phyloP scores from a whole-genome alignment of 2,113 vertebrate genomes.

The Trogon melanurus region DNA sequence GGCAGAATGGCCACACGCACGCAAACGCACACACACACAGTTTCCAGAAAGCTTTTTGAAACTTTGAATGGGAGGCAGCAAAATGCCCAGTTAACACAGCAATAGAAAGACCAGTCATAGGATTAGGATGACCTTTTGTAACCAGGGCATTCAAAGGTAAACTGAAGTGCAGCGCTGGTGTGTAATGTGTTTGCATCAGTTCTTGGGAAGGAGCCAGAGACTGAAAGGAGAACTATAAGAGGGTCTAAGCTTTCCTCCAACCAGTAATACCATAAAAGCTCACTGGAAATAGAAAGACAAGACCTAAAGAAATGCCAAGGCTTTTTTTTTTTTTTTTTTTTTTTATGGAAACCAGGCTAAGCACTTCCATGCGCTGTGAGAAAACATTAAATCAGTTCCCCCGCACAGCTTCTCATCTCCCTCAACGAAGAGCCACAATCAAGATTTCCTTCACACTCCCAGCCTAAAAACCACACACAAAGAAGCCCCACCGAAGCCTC shows the following conservation, averaged over 20 bases:
- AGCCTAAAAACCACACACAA: neutral
- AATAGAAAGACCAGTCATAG: neutral
- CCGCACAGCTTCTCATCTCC: neutral
- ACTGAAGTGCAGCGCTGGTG: neutral
- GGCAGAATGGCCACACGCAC: neutral
- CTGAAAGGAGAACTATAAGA: conserved; percentile 28
- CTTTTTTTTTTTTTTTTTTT: neutral
- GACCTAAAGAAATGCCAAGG: neutral
- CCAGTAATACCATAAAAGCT: conserved; percentile 25
- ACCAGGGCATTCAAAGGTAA: conserved; percentile 19
- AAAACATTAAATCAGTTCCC: neutral
- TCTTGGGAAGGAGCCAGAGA: conserved; percentile 19
- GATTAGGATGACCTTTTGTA: conserved; percentile 37
- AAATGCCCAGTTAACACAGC: neutral
- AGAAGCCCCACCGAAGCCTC: neutral
- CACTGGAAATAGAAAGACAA: conserved; percentile 38
- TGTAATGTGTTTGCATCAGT: neutral
- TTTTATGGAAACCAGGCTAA: neutral
- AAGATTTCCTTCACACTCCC: neutral
- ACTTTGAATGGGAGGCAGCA: conserved; percentile 14
- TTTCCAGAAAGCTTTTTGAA: conserved; percentile 39
- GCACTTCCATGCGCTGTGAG: neutral
- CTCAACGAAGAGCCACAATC: neutral
- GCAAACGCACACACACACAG: neutral
- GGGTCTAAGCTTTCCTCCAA: conserved; percentile 24